These are phyloP conservation scores for Rhabditophanes sp. DNA, from an alignment of 2,888 invertebrate genomes.

Conservation along the genomic window DNA sequence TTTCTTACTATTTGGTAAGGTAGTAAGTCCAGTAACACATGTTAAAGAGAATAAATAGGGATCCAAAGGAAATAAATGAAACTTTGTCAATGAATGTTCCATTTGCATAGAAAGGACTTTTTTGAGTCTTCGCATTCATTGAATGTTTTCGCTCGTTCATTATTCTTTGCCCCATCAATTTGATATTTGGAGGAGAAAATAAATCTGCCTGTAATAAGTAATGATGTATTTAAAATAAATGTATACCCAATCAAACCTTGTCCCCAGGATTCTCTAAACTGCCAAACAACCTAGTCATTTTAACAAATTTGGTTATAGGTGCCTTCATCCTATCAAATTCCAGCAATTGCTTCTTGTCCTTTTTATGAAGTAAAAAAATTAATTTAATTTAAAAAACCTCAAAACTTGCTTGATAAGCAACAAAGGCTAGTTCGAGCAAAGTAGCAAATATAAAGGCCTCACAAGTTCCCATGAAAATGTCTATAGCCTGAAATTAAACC, in stretches of 20 bases:
- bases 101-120: too few relatives aligned
- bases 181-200: too few relatives aligned
- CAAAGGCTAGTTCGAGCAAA: constrained; percentile 32
- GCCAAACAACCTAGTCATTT: constrained; percentile 13
- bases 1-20: constrained; percentile 10
- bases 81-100: constrained; percentile 2
- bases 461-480: constrained; percentile 36
- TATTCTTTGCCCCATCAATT: too few relatives aligned
- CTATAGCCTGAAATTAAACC: constrained; percentile 20
- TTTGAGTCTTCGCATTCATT: too few relatives aligned
- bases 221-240: too few relatives aligned
- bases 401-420: constrained; percentile 29
- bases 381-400: constrained; percentile 1
- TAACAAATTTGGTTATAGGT: constrained; percentile 16
- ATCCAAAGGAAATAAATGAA: constrained; percentile 2
- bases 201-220: too few relatives aligned
- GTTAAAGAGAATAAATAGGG: constrained; percentile 27
- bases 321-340: constrained; percentile 15
- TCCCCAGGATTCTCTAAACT: too few relatives aligned
- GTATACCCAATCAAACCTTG: too few relatives aligned
- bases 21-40: constrained; percentile 31
- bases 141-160: too few relatives aligned
- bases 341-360: constrained; percentile 25
- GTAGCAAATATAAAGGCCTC: constrained; percentile 38
- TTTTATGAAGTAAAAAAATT: constrained; percentile 4